These are phyloP conservation scores for Vulpes ferrilata DNA, from an alignment of 2,113 vertebrate genomes.

Conservation along the genomic window DNA sequence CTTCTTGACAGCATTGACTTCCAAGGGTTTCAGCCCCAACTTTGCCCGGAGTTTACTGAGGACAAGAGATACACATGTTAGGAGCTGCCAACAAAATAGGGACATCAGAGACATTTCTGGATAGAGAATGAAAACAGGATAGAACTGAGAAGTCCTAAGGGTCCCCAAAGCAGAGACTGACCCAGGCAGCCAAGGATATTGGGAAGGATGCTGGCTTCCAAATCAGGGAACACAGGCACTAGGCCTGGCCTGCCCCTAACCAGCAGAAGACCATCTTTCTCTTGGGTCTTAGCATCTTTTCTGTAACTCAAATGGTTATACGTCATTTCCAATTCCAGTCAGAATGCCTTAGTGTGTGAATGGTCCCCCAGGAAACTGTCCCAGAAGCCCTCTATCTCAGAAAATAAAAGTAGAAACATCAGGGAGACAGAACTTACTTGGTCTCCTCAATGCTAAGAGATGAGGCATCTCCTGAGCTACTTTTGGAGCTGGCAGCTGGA, in stretches of 20 bases:
- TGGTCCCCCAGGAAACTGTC: background rate
- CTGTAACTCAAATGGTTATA: background rate
- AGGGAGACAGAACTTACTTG: constrained; percentile 86
- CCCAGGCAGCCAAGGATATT: background rate
- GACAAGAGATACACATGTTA: constrained; percentile 29
- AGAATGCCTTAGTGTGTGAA: fast-evolving
- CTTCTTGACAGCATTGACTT: constrained; percentile 91
- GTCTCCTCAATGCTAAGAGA: constrained; percentile 96
- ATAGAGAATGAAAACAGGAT: background rate
- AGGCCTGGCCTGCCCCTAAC: background rate
- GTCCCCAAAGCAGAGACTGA: background rate
- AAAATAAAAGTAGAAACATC: background rate
- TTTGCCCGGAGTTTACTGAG: constrained; percentile 94
- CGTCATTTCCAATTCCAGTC: background rate
- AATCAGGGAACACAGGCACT: fast-evolving
- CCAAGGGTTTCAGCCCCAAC: constrained; percentile 94
- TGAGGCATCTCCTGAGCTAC: constrained; percentile 90
- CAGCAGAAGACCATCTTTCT: background rate
- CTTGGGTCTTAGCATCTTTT: background rate
- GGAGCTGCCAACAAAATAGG: background rate
- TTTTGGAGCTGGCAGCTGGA: constrained; percentile 88
- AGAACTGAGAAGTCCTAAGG: background rate
- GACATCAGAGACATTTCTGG: background rate
- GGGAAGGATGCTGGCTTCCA: background rate
- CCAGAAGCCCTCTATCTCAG: background rate